phyloP scores from a whole-genome alignment of 1,140 invertebrate species.

The Drosophila setifemur region DNA sequence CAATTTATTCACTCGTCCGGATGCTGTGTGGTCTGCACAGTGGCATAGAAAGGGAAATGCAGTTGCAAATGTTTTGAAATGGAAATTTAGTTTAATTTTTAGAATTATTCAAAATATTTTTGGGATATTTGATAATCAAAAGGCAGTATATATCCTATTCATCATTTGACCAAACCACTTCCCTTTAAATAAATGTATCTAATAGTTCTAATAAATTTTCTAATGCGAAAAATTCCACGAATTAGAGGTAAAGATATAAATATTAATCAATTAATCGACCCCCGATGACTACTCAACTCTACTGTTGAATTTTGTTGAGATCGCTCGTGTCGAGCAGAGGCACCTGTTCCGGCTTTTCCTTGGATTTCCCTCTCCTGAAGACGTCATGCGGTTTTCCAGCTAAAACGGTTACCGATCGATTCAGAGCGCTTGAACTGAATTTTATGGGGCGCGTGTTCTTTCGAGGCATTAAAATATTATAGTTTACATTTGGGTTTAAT shows the following conservation, averaged over 20 bases:
- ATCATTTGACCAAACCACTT: too few species aligned
- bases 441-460: slow-evolving; percentile 46
- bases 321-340: slow-evolving; percentile 26
- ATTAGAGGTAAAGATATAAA: background rate
- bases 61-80: background rate
- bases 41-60: background rate
- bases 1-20: slow-evolving; percentile 20
- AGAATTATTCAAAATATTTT: too few species aligned
- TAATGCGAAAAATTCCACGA: background rate
- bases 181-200: background rate
- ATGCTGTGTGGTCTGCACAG: slow-evolving; percentile 26
- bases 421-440: background rate
- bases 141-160: too few species aligned
- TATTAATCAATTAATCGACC: background rate
- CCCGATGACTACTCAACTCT: slow-evolving; percentile 21
- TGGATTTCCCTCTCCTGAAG: background rate
- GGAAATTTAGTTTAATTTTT: too few species aligned
- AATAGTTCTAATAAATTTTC: background rate
- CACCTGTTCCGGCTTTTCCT: slow-evolving; percentile 20
- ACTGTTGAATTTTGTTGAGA: background rate
- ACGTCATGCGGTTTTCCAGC: slow-evolving; percentile 62
- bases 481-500: slow-evolving; percentile 57
- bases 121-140: too few species aligned
- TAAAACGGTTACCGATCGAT: slow-evolving; percentile 38
- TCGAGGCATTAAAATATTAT: slow-evolving; percentile 62